phyloP scores from a whole-genome alignment of 2,888 invertebrate species.

The Therioaphis trifolii region DNA sequence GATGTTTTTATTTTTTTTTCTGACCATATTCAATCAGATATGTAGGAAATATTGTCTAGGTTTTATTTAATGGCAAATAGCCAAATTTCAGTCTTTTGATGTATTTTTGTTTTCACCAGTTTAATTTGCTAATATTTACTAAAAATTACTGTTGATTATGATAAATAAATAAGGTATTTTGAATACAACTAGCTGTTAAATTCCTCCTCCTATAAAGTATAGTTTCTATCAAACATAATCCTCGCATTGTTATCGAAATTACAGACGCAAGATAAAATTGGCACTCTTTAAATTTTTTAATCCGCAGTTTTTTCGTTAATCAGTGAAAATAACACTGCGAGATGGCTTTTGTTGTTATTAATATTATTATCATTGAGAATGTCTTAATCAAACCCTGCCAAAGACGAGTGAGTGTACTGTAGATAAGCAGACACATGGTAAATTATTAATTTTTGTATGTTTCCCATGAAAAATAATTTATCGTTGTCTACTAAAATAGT shows the following conservation, averaged over 20 bases:
- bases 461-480: background rate
- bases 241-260: too few species aligned
- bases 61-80: background rate
- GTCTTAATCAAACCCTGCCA: conserved; percentile 23
- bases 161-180: background rate
- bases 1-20: too few species aligned
- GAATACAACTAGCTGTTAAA: background rate
- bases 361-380: conserved; percentile 28
- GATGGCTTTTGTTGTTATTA: conserved; percentile 11
- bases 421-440: conserved; percentile 24
- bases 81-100: background rate
- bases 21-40: background rate
- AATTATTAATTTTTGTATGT: background rate
- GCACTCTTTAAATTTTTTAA: too few species aligned
- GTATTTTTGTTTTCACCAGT: background rate
- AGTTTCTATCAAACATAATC: too few species aligned
- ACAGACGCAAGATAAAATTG: too few species aligned
- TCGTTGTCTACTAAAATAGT: background rate
- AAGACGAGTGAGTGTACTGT: background rate
- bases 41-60: background rate
- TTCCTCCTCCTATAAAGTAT: too few species aligned
- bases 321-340: background rate
- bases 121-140: background rate
- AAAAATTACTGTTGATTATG: background rate
- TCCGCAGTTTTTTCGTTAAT: background rate